Evolutionary conservation across 2,888 invertebrate genomes (phyloP).

Genomic region (Hofmannophila pseudospretella): DNA sequence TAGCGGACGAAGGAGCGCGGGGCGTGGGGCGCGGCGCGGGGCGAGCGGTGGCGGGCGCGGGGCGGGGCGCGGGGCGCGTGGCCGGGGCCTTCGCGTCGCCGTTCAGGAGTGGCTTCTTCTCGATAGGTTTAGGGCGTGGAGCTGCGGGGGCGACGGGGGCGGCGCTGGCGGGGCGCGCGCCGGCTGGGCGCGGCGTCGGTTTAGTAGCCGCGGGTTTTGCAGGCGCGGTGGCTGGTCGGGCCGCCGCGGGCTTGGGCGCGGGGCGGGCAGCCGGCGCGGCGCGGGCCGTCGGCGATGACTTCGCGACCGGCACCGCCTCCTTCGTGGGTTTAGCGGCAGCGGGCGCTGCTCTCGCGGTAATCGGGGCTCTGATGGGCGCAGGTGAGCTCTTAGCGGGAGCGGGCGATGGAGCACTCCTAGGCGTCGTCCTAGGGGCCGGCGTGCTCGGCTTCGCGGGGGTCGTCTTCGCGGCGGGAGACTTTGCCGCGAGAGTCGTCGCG

Average conservation of each 20-base stretch:
- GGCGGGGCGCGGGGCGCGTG: slow-evolving; percentile 23
- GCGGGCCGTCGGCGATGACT: slow-evolving; percentile 13
- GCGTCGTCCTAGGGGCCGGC: slow-evolving; percentile 15
- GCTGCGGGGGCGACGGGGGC: slow-evolving; percentile 20
- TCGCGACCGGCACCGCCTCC: slow-evolving; percentile 32
- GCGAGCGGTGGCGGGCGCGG: slow-evolving; percentile 30
- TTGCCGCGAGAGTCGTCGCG: slow-evolving; percentile 20
- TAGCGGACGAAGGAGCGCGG: slow-evolving; percentile 22
- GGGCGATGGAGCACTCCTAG: slow-evolving; percentile 11
- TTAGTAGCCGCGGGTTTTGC: slow-evolving; percentile 15
- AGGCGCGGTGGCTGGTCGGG: slow-evolving; percentile 15
- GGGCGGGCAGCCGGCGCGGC: slow-evolving; percentile 13
- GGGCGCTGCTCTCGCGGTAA: slow-evolving; percentile 12
- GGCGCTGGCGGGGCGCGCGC: slow-evolving; percentile 13
- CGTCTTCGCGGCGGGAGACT: slow-evolving; percentile 26
- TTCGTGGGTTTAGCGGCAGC: slow-evolving; percentile 20
- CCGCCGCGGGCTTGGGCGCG: slow-evolving; percentile 12
- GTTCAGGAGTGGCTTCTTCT: slow-evolving; percentile 75
- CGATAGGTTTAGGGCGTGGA: slow-evolving; percentile 28
- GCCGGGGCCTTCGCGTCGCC: slow-evolving; percentile 67
- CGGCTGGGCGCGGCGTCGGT: slow-evolving; percentile 16
- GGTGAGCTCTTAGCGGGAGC: slow-evolving; percentile 11
- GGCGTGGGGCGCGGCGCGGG: slow-evolving; percentile 21
- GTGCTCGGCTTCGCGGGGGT: slow-evolving; percentile 17
- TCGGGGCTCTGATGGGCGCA: slow-evolving; percentile 14